Evolutionary conservation across 2,797 vertebrate genomes (phyloP).

Genomic region (Hozukius guyotensis): DNA sequence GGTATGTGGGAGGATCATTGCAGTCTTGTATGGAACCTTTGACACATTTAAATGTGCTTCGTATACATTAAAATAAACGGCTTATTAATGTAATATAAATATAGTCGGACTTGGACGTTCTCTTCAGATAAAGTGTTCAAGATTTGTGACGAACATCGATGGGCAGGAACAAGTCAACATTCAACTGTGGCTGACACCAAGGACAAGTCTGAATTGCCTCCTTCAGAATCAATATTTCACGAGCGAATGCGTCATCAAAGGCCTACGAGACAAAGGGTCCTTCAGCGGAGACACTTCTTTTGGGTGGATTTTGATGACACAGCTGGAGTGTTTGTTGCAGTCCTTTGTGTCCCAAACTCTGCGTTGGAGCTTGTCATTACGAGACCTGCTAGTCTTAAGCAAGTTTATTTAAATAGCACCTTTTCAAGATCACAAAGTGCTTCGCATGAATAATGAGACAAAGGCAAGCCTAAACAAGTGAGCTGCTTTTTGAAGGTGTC

Average conservation of each 20-base stretch:
- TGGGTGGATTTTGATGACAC: background rate
- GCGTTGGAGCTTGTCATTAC: background rate
- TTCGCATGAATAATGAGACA: background rate
- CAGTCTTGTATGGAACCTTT: background rate
- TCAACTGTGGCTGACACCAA: conserved; percentile 11
- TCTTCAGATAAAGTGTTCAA: background rate
- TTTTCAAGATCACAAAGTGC: background rate
- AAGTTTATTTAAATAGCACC: background rate
- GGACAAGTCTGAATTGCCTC: conserved; percentile 18
- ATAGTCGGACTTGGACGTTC: background rate
- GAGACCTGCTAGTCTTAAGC: background rate
- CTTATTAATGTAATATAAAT: background rate
- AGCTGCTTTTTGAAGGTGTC: background rate
- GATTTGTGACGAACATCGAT: background rate
- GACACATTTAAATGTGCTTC: background rate
- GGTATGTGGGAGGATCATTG: background rate
- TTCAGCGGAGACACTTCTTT: background rate
- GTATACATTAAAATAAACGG: background rate
- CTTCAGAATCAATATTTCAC: conserved; percentile 26
- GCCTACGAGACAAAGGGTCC: background rate
- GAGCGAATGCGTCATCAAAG: background rate
- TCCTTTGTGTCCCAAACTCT: background rate
- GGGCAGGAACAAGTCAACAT: background rate
- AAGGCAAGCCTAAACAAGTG: background rate
- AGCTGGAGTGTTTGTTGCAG: background rate